Evolutionary conservation across 2,888 invertebrate genomes (phyloP).

Genomic region (Papilio demoleus): DNA sequence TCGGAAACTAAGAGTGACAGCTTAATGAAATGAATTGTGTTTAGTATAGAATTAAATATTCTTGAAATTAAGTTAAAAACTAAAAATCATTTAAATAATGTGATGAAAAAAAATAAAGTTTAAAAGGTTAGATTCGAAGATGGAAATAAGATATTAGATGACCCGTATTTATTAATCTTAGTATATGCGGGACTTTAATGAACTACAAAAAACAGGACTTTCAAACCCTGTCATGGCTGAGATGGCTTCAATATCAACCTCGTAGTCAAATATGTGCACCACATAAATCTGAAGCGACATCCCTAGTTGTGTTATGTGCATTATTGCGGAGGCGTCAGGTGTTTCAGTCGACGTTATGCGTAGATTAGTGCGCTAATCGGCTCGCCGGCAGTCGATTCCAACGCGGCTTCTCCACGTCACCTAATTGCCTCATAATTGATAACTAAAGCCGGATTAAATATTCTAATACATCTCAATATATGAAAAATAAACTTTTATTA

Average conservation of each 20-base stretch:
- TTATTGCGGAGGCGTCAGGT: neutral
- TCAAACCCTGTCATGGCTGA: too few relatives aligned
- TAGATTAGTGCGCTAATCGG: constrained; percentile 17
- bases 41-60: too few relatives aligned
- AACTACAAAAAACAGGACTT: neutral
- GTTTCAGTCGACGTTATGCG: neutral
- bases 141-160: too few relatives aligned
- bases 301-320: neutral
- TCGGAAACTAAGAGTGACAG: too few relatives aligned
- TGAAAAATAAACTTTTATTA: neutral
- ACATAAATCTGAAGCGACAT: neutral
- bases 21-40: too few relatives aligned
- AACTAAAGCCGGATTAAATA: constrained; percentile 14
- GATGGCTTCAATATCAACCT: too few relatives aligned
- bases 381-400: constrained; percentile 7
- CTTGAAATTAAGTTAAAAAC: too few relatives aligned
- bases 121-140: too few relatives aligned
- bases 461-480: neutral
- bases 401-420: neutral
- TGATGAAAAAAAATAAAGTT: too few relatives aligned
- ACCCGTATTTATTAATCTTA: too few relatives aligned
- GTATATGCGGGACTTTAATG: too few relatives aligned
- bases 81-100: too few relatives aligned
- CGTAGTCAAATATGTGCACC: neutral
- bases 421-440: constrained; percentile 13